Percentiles rank a stretch among this genome's conserved stretches.
These are phyloP conservation scores for Habrosyne pyritoides DNA, from an alignment of 2,888 invertebrate species.

Conservation along the genomic window DNA sequence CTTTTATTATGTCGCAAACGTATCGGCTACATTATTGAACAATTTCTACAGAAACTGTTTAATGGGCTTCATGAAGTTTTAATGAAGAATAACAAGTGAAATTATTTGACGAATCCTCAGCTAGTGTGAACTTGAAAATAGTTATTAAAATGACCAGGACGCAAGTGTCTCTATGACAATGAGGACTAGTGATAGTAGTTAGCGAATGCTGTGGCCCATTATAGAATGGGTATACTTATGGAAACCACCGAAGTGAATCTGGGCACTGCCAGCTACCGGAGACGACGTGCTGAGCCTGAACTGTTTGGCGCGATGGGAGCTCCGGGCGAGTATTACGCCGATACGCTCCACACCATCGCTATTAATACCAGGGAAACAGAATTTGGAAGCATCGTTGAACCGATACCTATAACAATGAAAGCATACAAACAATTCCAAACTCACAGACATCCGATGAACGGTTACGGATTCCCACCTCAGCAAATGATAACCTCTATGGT, in stretches of 20 bases:
- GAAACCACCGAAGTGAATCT: conserved; percentile 75
- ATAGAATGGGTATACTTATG: conserved; percentile 82
- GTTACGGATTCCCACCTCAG: conserved; percentile 56
- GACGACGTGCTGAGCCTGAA: conserved; percentile 54
- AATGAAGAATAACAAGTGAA: conserved; percentile 21
- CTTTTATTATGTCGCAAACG: conserved; percentile 37
- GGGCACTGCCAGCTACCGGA: conserved; percentile 66
- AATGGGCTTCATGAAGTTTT: conserved; percentile 21
- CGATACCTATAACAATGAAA: conserved; percentile 69
- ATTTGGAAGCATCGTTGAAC: conserved; percentile 70
- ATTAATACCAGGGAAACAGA: conserved; percentile 75
- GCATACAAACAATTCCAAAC: conserved; percentile 61
- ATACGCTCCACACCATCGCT: conserved; percentile 69
- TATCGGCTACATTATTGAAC: conserved; percentile 31
- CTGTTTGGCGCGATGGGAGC: conserved; percentile 68
- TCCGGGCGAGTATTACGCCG: conserved; percentile 62
- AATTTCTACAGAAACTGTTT: conserved; percentile 27
- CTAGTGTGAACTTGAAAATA: conserved; percentile 16
- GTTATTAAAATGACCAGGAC: conserved; percentile 49
- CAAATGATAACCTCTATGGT: conserved; percentile 51
- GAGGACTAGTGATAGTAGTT: conserved; percentile 51
- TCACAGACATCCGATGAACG: conserved; percentile 50
- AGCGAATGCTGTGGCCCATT: conserved; percentile 52
- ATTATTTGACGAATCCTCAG: background rate
- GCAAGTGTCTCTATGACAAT: conserved; percentile 49